These are phyloP conservation scores for Diplodus puntazzo DNA, from an alignment of 2,797 vertebrate species.

Conservation along the genomic window DNA sequence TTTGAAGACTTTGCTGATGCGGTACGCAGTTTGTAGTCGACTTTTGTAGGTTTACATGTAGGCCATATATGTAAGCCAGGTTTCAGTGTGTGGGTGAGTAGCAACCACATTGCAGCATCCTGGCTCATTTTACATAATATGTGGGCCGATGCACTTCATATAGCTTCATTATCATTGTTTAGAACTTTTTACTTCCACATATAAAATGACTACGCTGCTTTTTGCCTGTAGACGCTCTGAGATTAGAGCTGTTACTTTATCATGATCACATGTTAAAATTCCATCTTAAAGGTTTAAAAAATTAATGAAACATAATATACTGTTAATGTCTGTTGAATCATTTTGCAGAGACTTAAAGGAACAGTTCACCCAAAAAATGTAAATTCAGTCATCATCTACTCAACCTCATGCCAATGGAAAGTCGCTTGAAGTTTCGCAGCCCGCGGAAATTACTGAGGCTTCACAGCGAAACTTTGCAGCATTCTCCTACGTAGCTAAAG, in stretches of 20 bases:
- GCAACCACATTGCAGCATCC: neutral
- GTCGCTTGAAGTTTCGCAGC: too few species aligned
- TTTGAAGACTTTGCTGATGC: fast-evolving
- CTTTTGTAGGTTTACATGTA: neutral
- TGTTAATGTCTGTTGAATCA: neutral
- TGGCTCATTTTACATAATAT: neutral
- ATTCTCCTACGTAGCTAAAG: too few species aligned
- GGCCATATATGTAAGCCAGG: neutral
- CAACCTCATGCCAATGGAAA: too few species aligned
- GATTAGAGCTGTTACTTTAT: neutral
- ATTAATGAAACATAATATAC: neutral
- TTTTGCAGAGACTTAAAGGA: neutral
- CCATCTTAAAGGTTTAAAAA: neutral
- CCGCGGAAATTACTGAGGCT: too few species aligned
- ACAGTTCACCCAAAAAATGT: too few species aligned
- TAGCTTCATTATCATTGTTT: neutral
- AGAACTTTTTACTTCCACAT: neutral
- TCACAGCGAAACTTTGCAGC: too few species aligned
- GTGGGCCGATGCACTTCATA: neutral
- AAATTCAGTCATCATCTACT: too few species aligned
- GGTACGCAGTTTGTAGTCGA: neutral
- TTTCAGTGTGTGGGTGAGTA: neutral
- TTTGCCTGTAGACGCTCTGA: neutral
- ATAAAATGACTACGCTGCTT: neutral
- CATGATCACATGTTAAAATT: neutral